phyloP scores from a whole-genome alignment of 1,140 invertebrate genomes.

The Brachionus plicatilis region DNA sequence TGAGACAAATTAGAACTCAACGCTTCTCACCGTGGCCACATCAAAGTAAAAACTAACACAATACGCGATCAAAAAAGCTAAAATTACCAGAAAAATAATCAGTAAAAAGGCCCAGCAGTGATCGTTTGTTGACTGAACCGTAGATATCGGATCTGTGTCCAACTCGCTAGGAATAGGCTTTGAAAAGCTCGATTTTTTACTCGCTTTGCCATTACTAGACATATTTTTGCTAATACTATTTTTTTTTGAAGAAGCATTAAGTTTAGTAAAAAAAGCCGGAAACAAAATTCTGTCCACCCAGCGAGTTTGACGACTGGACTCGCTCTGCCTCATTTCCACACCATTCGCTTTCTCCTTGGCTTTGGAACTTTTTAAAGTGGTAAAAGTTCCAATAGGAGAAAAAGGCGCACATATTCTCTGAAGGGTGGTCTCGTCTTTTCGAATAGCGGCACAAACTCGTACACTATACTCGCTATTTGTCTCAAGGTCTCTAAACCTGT shows the following conservation, averaged over 20 bases:
- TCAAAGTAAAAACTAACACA: constrained; percentile 11
- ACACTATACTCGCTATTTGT: constrained; percentile 73
- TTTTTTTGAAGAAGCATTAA: not conserved
- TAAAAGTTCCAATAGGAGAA: constrained; percentile 47
- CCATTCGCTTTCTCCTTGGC: constrained; percentile 45
- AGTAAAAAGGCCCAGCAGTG: constrained; percentile 64
- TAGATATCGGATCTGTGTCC: constrained; percentile 41
- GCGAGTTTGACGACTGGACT: constrained; percentile 56
- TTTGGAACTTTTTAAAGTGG: constrained; percentile 56
- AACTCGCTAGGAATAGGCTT: not conserved
- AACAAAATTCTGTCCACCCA: constrained; percentile 43
- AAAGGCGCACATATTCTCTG: not conserved
- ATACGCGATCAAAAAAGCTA: constrained; percentile 63
- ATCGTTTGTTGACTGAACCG: constrained; percentile 60
- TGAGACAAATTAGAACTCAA: not conserved
- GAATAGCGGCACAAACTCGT: constrained; percentile 67
- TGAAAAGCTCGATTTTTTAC: constrained; percentile 35
- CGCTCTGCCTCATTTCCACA: constrained; percentile 61
- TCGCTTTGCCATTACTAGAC: not conserved
- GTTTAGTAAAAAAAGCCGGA: not conserved
- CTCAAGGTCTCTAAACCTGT: constrained; percentile 65
- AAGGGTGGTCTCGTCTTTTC: not conserved
- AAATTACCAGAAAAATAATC: constrained; percentile 61
- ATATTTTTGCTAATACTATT: not conserved
- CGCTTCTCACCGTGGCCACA: not conserved